Evolutionary conservation across 92 coral and sea anemone genomes (phyloP), one percentile per base, ranked within the genome.

Genomic region (Blastomussa wellsi): DNA sequence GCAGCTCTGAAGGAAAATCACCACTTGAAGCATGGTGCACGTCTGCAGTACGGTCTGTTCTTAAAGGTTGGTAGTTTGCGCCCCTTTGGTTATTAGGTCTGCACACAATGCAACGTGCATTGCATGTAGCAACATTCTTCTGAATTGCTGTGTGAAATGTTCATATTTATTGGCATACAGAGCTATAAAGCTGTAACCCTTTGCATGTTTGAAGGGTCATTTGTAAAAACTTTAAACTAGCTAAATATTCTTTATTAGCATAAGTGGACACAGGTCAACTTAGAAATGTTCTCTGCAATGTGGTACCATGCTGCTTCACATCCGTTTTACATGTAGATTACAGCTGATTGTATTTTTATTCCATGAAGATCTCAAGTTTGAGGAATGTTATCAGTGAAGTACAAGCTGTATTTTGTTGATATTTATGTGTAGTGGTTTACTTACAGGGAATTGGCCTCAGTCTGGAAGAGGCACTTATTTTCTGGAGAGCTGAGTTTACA

Each of bases 41-140:
- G 99, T 53, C 76, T 96, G 94, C 99, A 96, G 78, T 96, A 96
- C 86, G 99, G 99, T 7, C 86, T 94, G 66, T 96, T 94, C 80
- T 51, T 96, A 19, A 96, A 96, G 98, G 99, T 96, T n/a, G 48
- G 81, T 72, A 20, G 8, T 5, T 62, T 62, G 16, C 28, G 35
- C 15, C 28, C 68, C 33, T 62, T 62, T 62, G 68, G 11, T 62
- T 11, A 62, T 6, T 60, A 10, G 7, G n/a, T 5, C 10, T 7
- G 11, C 5, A 48, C 53, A 5, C 8, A 15, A 13, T 48, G 11
- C 13, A 48, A 1, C 3, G 44, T 41, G 7, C 44, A 41, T 7
- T 41, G 3, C 44, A 41, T 41, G 44, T 7, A 41, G 7, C 44
- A 3, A 41, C 44, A 41, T 41, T 41, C 44, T 41, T 41, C 7